Base-by-base conservation (phyloP, 2,797 vertebrate species). In the Gallirallus australis region DNA sequence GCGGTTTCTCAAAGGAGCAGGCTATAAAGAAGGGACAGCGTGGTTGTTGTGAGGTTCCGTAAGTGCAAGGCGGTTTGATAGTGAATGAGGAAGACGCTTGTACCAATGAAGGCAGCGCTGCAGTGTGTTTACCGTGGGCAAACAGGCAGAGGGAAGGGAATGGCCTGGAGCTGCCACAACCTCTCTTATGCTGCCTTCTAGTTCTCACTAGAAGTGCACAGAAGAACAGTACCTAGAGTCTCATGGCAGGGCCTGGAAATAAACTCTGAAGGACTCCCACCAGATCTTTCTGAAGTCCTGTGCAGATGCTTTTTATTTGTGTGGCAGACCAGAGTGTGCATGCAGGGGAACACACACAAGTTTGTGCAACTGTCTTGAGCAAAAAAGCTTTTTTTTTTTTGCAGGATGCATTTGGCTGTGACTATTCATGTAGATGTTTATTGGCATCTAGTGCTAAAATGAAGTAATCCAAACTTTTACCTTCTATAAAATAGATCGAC, bases 111-210 rank as follows among this genome's bases (percentile, higher is more conserved):
- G 65, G 50, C 33, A 52, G 27, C 35, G 25, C 23, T 1, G 2
- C 30, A 16, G 25, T 0, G 0, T 42, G 7, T 25, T 82, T 61
- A 30, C 23, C 0, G 0, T 0, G 1, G 25, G 39, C 48, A 68
- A 50, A 47, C 2, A 25, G 57, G 39, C 3, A 23, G 27, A 75
- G 39, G 21, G 24, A 66, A 37, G 9, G 64, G 35, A 61, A 81
- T 17, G 45, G 31, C 23, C 39, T 70, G 53, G 57, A 65, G 11
- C 30, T 61, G 31, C 33, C 45, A 11, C 45, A 54, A 45, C 11
- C 15, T 69, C n/a, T 48, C 30, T 53, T 33, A 12, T 1, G 0
- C 31, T 53, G 56, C 48, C 30, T 56, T 64, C 53, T 76, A 90
- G 42, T 19, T 45, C 19, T 45, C 18, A 63, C 9, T 37, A 33